phyloP scores from a whole-genome alignment of 2,888 invertebrate species.

The Ecliptopera silaceata region DNA sequence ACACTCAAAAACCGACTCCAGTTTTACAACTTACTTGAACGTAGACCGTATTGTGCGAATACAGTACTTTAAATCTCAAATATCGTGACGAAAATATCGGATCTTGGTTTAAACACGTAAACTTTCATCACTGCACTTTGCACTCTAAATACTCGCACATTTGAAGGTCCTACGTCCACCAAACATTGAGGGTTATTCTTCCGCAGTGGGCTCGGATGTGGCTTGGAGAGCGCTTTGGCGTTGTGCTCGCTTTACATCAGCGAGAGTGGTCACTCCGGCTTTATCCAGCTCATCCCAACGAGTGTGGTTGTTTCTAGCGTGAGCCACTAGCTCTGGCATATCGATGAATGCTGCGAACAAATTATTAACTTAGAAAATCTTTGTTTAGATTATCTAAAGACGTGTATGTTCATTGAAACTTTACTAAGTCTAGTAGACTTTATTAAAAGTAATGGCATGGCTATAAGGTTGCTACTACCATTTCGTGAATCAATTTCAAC shows the following conservation, averaged over 20 bases:
- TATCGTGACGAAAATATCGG: not conserved
- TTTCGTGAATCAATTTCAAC: too few species aligned
- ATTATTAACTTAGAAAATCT: not conserved
- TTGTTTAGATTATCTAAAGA: too few species aligned
- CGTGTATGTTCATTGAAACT: too few species aligned
- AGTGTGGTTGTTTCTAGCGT: slow-evolving; percentile 93
- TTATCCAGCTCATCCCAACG: slow-evolving; percentile 95
- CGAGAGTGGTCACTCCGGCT: slow-evolving; percentile 88
- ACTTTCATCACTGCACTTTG: not conserved
- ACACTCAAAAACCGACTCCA: slow-evolving; percentile 8
- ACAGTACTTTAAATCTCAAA: not conserved
- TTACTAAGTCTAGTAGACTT: too few species aligned
- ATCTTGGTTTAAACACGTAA: not conserved
- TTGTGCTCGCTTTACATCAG: slow-evolving; percentile 83
- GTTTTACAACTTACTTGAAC: slow-evolving; percentile 2
- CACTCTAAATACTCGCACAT: slow-evolving; percentile 13
- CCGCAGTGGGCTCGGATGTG: slow-evolving; percentile 53
- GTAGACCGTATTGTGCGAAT: not conserved
- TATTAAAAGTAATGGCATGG: too few species aligned
- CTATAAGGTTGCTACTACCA: too few species aligned
- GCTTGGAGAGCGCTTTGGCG: slow-evolving; percentile 47
- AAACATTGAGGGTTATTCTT: slow-evolving; percentile 45
- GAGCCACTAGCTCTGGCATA: slow-evolving; percentile 93
- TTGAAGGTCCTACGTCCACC: slow-evolving; percentile 10
- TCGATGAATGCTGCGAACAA: slow-evolving; percentile 91